Conservation (phyloP, 2,113 vertebrate genomes). For the Melospiza melodia region DNA sequence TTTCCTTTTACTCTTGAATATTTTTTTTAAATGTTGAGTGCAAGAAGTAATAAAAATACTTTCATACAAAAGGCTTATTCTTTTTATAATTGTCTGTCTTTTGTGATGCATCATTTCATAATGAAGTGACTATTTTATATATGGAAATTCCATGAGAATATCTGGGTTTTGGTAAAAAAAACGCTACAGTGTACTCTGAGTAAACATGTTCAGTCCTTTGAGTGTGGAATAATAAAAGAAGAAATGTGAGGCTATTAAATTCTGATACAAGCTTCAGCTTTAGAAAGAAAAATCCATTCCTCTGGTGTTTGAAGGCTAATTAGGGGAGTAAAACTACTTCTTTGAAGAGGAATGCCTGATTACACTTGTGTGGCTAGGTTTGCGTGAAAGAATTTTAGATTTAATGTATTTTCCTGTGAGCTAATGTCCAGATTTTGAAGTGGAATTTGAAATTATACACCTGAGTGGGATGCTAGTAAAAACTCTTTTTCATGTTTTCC, state of each 20-base stretch:
- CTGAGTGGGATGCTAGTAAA: constrained; percentile 13
- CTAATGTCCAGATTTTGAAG: constrained; percentile 30
- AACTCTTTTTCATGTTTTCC: constrained; percentile 20
- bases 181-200: background rate
- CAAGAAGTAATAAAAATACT: background rate
- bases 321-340: background rate
- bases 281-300: background rate
- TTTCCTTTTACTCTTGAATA: background rate
- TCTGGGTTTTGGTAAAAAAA: background rate
- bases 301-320: background rate
- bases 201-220: background rate
- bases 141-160: background rate
- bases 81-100: background rate
- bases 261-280: background rate
- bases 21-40: background rate
- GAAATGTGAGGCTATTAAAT: background rate
- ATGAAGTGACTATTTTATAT: background rate
- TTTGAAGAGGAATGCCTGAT: background rate
- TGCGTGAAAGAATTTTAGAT: background rate
- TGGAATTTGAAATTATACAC: constrained; percentile 50
- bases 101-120: background rate
- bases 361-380: background rate
- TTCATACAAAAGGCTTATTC: background rate
- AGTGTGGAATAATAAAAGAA: background rate
- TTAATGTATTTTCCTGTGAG: background rate